phyloP scores from a whole-genome alignment of 2,888 invertebrate genomes.

The Epirrita christyi region DNA sequence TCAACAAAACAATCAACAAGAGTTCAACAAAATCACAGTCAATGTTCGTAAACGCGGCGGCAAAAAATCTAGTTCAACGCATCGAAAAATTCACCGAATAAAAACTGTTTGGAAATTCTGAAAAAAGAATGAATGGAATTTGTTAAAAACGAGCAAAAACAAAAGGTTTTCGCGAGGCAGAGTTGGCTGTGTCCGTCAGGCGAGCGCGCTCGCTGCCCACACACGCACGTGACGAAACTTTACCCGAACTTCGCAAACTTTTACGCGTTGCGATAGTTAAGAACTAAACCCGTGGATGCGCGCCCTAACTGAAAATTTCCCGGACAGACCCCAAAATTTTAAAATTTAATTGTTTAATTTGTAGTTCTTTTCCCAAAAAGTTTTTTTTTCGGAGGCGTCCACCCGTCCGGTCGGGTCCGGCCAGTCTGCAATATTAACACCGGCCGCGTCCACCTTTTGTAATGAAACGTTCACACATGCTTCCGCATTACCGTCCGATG shows the following conservation, averaged over 20 bases:
- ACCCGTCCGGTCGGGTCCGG: conserved; percentile 82
- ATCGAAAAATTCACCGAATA: conserved; percentile 59
- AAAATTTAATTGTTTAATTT: conserved; percentile 59
- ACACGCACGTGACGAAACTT: conserved; percentile 72
- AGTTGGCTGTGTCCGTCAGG: conserved; percentile 51
- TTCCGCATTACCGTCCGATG: conserved; percentile 85
- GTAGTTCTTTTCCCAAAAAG: conserved; percentile 56
- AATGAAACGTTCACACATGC: conserved; percentile 85
- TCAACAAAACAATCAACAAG: conserved; percentile 73
- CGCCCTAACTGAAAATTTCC: conserved; percentile 47
- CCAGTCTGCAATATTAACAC: conserved; percentile 84
- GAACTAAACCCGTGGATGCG: conserved; percentile 46
- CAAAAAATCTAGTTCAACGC: conserved; percentile 51
- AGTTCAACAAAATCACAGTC: conserved; percentile 76
- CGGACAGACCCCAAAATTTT: conserved; percentile 50
- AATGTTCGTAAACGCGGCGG: conserved; percentile 65
- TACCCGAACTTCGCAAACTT: conserved; percentile 58
- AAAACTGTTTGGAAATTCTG: conserved; percentile 44
- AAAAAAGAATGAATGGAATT: conserved; percentile 39
- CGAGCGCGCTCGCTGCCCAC: conserved; percentile 60
- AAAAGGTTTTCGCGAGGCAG: conserved; percentile 34
- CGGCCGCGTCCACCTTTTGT: conserved; percentile 84
- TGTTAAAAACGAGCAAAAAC: conserved; percentile 40
- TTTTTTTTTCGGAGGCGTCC: conserved; percentile 76
- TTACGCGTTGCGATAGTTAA: conserved; percentile 64